Conservation (phyloP, 1,140 invertebrate species). For the Achatina immaculata region DNA sequence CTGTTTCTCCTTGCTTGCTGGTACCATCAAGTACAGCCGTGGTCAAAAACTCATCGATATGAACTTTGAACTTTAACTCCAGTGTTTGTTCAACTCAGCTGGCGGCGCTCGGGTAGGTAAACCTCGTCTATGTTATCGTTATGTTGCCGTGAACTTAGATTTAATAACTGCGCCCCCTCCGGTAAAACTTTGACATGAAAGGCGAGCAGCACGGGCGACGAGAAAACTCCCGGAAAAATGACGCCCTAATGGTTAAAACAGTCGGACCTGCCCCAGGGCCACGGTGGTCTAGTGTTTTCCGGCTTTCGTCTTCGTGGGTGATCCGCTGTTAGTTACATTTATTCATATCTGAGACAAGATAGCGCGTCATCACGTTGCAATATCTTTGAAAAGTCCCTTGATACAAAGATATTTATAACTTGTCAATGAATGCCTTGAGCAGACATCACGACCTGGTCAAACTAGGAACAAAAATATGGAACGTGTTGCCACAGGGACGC, state of each 20-base stretch:
- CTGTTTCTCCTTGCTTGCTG: no score
- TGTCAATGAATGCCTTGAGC: no score
- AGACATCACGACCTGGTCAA: no score
- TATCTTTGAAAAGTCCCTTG: neutral
- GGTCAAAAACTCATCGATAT: no score
- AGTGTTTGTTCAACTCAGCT: no score
- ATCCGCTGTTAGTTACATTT: neutral
- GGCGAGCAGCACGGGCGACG: neutral
- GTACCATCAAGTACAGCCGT: no score
- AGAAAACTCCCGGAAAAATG: neutral
- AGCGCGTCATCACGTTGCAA: neutral
- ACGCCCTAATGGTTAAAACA: neutral
- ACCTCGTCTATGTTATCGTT: neutral
- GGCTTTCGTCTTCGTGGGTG: neutral
- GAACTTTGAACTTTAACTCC: no score
- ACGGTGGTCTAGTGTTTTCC: neutral
- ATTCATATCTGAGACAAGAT: neutral
- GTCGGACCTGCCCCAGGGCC: neutral
- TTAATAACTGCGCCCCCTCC: neutral
- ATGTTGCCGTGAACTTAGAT: neutral
- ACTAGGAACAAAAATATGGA: no score
- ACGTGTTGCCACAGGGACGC: no score
- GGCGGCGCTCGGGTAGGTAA: neutral
- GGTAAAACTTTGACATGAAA: slow-evolving; percentile 15
- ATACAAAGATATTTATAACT: neutral